Evolutionary conservation across 2,888 invertebrate genomes (phyloP).

Genomic region (Drosophila cyrtoloma): DNA sequence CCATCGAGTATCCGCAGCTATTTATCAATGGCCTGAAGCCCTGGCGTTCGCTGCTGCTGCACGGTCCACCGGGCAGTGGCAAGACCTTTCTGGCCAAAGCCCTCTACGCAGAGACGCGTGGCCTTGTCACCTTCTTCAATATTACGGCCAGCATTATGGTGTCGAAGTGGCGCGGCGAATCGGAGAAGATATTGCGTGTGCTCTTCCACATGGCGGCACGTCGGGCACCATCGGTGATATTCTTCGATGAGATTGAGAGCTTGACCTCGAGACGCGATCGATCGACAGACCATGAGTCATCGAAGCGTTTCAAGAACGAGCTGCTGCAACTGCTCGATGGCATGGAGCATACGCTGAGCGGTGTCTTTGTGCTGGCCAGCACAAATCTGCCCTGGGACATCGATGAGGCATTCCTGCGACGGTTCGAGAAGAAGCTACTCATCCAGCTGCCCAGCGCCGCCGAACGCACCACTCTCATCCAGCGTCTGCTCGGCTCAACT

Average conservation of each 20-base stretch:
- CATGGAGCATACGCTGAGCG: constrained; percentile 87
- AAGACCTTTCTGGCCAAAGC: constrained; percentile 96
- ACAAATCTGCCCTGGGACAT: constrained; percentile 98
- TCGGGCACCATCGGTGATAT: constrained; percentile 95
- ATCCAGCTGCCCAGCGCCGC: constrained; percentile 91
- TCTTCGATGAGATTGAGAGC: constrained; percentile 96
- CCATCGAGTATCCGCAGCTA: constrained; percentile 90
- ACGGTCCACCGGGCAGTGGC: constrained; percentile 89
- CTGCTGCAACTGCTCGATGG: constrained; percentile 95
- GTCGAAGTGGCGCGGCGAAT: constrained; percentile 98
- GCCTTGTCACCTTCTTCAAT: constrained; percentile 93
- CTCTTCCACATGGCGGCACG: constrained; percentile 94
- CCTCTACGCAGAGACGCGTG: constrained; percentile 91
- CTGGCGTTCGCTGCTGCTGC: constrained; percentile 92
- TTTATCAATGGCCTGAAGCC: constrained; percentile 90
- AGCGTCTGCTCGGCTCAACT: constrained; percentile 86
- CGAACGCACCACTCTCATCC: constrained; percentile 90
- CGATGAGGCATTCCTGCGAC: constrained; percentile 93
- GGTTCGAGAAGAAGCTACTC: constrained; percentile 94
- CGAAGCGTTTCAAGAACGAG: constrained; percentile 94
- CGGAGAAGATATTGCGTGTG: constrained; percentile 95
- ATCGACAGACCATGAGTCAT: constrained; percentile 93
- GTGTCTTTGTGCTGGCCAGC: constrained; percentile 92
- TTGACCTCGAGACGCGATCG: constrained; percentile 89
- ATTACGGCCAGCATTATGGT: constrained; percentile 94